Conservation (phyloP, 2,797 vertebrate species). For the Diplodus puntazzo region DNA sequence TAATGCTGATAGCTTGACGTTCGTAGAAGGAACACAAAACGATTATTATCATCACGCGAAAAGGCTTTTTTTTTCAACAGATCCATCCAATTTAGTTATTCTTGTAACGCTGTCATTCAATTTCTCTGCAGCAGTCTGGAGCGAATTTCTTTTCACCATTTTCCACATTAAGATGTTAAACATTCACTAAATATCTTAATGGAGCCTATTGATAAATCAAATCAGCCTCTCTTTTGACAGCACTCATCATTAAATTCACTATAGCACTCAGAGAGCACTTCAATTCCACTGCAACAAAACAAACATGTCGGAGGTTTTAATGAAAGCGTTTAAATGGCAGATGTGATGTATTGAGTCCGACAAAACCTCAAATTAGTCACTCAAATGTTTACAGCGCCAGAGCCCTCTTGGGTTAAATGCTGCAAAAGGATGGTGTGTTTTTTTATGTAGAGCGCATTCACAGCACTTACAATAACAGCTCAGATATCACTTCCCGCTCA, state of each 20-base stretch:
- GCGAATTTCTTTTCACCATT: background rate
- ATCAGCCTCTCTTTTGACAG: conserved; percentile 33
- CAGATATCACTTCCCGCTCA: background rate
- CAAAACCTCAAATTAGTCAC: conserved; percentile 61
- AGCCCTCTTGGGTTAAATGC: conserved; percentile 33
- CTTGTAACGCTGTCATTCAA: conserved; percentile 13
- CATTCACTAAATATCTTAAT: conserved; percentile 33
- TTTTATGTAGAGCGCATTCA: conserved; percentile 24
- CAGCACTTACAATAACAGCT: background rate
- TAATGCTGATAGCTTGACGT: conserved; percentile 28
- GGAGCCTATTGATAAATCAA: conserved; percentile 34
- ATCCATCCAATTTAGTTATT: conserved; percentile 42
- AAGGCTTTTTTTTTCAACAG: background rate
- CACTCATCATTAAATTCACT: conserved; percentile 30
- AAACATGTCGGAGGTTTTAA: conserved; percentile 53
- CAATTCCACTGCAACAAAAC: conserved; percentile 38
- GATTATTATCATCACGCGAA: conserved; percentile 1
- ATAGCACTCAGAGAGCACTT: conserved; percentile 36
- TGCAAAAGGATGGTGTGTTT: conserved; percentile 34
- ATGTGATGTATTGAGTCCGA: conserved; percentile 46
- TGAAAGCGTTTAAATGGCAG: conserved; percentile 54
- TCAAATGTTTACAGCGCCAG: conserved; percentile 62
- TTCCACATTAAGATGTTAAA: conserved; percentile 37
- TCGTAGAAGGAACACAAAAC: conserved; percentile 6
- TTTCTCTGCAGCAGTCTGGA: background rate